A percentile compares a stretch with the other conserved stretches of the same genome.
phyloP scores from a whole-genome alignment of 2,797 vertebrate genomes.

The Arrhamphus sclerolepis region DNA sequence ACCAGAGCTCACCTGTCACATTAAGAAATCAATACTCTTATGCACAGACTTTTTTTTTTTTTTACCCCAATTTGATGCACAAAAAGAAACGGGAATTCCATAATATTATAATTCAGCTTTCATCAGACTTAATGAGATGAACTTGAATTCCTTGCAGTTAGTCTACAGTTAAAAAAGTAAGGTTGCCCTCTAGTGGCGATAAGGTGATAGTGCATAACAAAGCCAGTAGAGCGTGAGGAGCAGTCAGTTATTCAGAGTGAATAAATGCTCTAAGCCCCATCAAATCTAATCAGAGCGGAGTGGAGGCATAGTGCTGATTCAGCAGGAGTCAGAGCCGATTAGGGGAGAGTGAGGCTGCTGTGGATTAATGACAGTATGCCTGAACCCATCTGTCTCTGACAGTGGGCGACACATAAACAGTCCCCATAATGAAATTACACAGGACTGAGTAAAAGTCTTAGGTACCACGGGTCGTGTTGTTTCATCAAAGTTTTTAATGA shows the following conservation, averaged over 20 bases:
- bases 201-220: constrained; percentile 11
- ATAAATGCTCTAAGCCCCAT: constrained; percentile 58
- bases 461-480: no score
- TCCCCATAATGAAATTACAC: constrained; percentile 6
- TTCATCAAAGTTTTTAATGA: no score
- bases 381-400: constrained; percentile 59
- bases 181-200: constrained; percentile 35
- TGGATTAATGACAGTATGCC: constrained; percentile 68
- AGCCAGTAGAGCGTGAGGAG: neutral
- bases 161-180: neutral
- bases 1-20: no score
- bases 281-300: constrained; percentile 69
- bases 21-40: no score
- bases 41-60: no score
- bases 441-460: neutral
- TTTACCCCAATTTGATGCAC: no score
- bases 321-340: constrained; percentile 71
- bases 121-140: no score
- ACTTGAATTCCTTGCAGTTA: neutral
- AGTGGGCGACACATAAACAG: constrained; percentile 4
- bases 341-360: constrained; percentile 63
- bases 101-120: no score
- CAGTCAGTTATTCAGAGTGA: constrained; percentile 40
- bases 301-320: constrained; percentile 62
- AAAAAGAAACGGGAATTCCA: no score